Conservation (phyloP, 2,113 vertebrate species). For the Hippoglossus stenolepis region DNA sequence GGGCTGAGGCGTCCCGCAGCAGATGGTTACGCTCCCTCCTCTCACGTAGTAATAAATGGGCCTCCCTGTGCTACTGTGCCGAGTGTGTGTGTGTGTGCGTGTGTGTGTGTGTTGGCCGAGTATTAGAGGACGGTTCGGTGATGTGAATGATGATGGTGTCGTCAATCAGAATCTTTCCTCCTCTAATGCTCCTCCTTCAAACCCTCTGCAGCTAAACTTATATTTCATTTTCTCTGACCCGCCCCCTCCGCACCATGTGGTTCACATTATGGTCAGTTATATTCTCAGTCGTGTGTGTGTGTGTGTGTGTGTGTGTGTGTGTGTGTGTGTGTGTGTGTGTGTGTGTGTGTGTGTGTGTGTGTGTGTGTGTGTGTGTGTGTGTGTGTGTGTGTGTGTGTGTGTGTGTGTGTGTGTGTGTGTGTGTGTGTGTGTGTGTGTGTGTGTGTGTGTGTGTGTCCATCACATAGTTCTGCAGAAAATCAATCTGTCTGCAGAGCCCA, state of each 20-base stretch:
- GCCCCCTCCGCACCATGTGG: conserved; percentile 73
- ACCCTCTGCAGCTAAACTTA: conserved; percentile 21
- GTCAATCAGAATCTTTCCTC: not conserved
- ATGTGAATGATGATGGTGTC: conserved; percentile 20
- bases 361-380: too few relatives aligned
- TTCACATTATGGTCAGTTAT: conserved; percentile 78
- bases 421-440: too few relatives aligned
- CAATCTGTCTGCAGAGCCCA: conserved; percentile 52
- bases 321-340: too few relatives aligned
- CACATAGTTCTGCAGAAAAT: conserved; percentile 77
- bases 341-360: too few relatives aligned
- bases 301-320: too few relatives aligned
- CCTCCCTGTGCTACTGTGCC: conserved; percentile 27
- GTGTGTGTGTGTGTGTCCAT: not conserved
- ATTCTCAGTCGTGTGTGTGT: conserved; percentile 54
- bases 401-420: too few relatives aligned
- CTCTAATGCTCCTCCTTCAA: conserved; percentile 19
- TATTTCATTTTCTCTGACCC: conserved; percentile 32
- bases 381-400: too few relatives aligned
- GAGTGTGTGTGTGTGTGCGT: not conserved
- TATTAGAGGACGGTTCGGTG: conserved; percentile 23
- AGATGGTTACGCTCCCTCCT: conserved; percentile 23
- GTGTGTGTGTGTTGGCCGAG: not conserved
- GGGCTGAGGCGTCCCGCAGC: conserved; percentile 10
- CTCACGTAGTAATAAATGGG: not conserved